Percentiles rank a stretch among this genome's conserved stretches.
Evolutionary conservation across 1,140 invertebrate genomes (phyloP).

Genomic region (Geopemphigus sp.): DNA sequence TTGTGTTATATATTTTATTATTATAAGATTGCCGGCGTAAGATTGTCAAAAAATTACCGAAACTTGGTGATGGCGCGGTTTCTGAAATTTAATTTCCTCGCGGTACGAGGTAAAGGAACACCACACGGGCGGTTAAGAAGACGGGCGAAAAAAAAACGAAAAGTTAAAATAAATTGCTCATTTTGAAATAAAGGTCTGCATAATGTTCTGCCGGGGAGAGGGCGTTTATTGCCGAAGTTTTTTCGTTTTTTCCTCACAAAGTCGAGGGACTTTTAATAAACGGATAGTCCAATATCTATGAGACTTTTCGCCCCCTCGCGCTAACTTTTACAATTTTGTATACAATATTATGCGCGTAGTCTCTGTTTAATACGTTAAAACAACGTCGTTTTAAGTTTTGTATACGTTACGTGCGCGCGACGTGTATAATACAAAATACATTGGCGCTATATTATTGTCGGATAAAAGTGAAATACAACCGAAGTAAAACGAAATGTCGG

Average conservation of each 20-base stretch:
- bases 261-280: conserved; percentile 45
- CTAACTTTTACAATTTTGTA: conserved; percentile 24
- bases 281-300: conserved; percentile 39
- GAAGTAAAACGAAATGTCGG: neutral
- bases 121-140: neutral
- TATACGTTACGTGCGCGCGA: neutral
- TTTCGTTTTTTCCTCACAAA: neutral
- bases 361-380: conserved; percentile 25
- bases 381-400: conserved; percentile 17
- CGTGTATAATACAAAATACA: too few relatives aligned
- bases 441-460: conserved; percentile 3
- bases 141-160: neutral
- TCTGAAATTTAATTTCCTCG: conserved; percentile 6
- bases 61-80: neutral
- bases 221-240: conserved; percentile 48
- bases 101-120: neutral
- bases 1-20: neutral
- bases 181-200: conserved; percentile 33
- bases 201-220: conserved; percentile 17
- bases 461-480: neutral
- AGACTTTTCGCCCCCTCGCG: neutral
- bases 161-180: conserved; percentile 39
- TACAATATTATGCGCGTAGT: neutral
- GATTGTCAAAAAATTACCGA: neutral
- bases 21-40: neutral